Percentiles rank a stretch among this genome's conserved stretches.
Evolutionary conservation across 2,113 vertebrate species (phyloP).

Genomic region (Crotalus tigris): DNA sequence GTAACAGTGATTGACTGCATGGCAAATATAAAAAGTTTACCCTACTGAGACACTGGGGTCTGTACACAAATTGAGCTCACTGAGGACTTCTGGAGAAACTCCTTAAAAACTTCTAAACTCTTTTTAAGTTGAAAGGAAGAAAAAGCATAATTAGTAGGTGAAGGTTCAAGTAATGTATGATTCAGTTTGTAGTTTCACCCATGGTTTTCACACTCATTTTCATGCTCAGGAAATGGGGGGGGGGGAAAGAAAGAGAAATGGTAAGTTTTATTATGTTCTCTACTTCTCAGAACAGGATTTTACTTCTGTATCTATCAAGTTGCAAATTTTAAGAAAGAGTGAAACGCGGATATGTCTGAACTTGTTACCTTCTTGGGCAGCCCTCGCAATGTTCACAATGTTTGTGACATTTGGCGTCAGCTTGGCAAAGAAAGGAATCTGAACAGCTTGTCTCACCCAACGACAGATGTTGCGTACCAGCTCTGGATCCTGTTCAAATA

Average conservation of each 20-base stretch:
- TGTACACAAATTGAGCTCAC: not conserved
- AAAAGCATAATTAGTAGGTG: not conserved
- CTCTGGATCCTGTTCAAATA: constrained; percentile 86
- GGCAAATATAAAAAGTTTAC: not conserved
- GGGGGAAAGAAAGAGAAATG: not conserved
- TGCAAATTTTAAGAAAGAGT: constrained; percentile 17
- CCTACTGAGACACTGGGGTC: not conserved
- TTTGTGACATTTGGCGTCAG: constrained; percentile 94
- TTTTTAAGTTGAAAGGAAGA: not conserved
- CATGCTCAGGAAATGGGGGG: not conserved
- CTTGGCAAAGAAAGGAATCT: constrained; percentile 94
- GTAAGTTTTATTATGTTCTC: not conserved
- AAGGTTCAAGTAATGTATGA: not conserved
- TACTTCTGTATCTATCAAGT: not conserved
- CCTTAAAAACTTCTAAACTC: not conserved
- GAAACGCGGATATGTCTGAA: not conserved
- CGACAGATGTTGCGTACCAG: constrained; percentile 92
- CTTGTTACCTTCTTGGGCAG: constrained; percentile 84
- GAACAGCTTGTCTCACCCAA: constrained; percentile 89
- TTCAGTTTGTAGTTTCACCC: not conserved
- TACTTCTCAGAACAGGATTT: not conserved
- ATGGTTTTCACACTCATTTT: not conserved
- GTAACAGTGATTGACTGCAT: not conserved
- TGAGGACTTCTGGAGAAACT: not conserved
- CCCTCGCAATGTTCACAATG: constrained; percentile 86